Base-by-base conservation (phyloP, 2,797 vertebrate species). In the Spheniscus humboldti region DNA sequence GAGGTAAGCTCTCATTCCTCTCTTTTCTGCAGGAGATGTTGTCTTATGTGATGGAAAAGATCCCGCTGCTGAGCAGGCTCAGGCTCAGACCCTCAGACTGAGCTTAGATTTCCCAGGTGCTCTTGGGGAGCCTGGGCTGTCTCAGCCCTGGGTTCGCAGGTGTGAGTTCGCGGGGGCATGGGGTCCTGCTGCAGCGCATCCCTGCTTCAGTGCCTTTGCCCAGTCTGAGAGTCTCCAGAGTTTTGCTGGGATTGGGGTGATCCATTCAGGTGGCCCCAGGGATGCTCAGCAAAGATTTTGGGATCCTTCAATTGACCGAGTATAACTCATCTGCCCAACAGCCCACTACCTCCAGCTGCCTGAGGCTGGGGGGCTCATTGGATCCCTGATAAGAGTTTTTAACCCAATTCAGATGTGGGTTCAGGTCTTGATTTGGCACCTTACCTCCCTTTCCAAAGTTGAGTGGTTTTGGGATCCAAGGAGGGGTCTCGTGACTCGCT, bases 101-200 rank as follows among this genome's bases (percentile, higher is more conserved):
- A 62, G 57, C 48, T 90, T 64, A 1, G 11, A 39, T 75, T 88
- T 60, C 27, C 19, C 18, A 22, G 30, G 18, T 22, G 53, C 30
- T 41, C 0, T 0, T 28, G 69, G 33, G 56, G 23, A 88, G 18
- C 50, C 72, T 31, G 75, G 17, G 35, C 45, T 81, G 27, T 23
- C 62, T 88, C 76, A 81, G n/a, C 43, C 13, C 64, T n/a, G 30
- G 35, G 53, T 47, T 80, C 83, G 47, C 22, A 69, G 59, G 28
- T 15, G 18, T 52, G 62, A 24, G 8, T 27, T 73, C 11, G 2
- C 0, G 5, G 31, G 43, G 37, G 1, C 30, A 33, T 0, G 2
- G 63, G 45, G 11, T 64, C 60, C 75, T 4, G 2, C 37, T 52
- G 41, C 5, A 1, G 22, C 12, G 8, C 11, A 7, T 24, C 78